Conservation (phyloP, 1,140 invertebrate genomes). For the Drosophila neocordata region DNA sequence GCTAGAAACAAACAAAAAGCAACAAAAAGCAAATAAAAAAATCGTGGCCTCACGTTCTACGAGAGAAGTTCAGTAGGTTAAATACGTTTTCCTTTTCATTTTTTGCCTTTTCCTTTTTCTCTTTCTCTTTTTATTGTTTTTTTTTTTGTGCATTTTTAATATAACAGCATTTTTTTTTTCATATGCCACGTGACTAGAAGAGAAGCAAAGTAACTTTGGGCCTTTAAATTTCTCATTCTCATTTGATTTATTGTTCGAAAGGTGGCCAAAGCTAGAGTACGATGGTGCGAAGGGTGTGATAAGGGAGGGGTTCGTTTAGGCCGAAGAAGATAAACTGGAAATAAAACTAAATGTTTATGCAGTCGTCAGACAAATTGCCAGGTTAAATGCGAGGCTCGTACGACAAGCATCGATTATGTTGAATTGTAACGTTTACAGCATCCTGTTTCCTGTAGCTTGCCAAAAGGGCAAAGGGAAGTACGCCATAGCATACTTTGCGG, state of each 20-base stretch:
- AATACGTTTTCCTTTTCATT: slow-evolving; percentile 52
- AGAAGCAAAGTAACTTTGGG: slow-evolving; percentile 5
- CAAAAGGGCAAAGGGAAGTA: slow-evolving; percentile 62
- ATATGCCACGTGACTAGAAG: slow-evolving; percentile 30
- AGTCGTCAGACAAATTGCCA: slow-evolving; percentile 71
- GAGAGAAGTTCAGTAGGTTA: slow-evolving; percentile 43
- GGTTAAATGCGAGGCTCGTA: slow-evolving; percentile 76
- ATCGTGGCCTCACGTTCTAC: slow-evolving; percentile 32
- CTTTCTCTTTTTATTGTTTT: too few species aligned
- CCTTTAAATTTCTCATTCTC: slow-evolving; percentile 15
- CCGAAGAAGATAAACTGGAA: slow-evolving; percentile 65
- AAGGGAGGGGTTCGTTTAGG: background rate
- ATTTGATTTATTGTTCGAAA: slow-evolving; percentile 53
- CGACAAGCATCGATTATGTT: slow-evolving; percentile 80
- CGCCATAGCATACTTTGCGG: slow-evolving; percentile 74
- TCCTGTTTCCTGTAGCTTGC: slow-evolving; percentile 68
- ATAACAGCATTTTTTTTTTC: slow-evolving; percentile 1
- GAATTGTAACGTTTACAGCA: slow-evolving; percentile 78
- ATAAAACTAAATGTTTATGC: slow-evolving; percentile 76
- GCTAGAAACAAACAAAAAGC: slow-evolving; percentile 37
- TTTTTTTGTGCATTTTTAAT: background rate
- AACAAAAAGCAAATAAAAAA: slow-evolving; percentile 13
- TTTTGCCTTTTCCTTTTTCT: slow-evolving; percentile 30
- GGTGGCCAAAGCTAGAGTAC: background rate
- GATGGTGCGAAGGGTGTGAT: background rate